Conservation (phyloP, 2,888 invertebrate species). For the Synergus japonicus region DNA sequence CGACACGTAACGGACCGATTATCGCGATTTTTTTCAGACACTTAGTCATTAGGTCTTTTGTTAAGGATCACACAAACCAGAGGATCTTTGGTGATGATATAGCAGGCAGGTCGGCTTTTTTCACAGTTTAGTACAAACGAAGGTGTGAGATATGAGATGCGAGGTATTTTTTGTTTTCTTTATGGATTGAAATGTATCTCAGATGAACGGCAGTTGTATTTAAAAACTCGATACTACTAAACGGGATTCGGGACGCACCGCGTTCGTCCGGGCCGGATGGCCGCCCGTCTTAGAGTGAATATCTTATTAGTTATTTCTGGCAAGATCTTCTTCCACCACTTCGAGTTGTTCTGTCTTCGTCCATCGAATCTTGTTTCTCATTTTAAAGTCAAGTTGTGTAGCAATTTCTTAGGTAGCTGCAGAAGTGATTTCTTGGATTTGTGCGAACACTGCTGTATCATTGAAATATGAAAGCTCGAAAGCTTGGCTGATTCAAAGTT, state of each 20-base stretch:
- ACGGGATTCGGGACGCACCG: slow-evolving; percentile 70
- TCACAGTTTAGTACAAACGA: slow-evolving; percentile 44
- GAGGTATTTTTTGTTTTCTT: slow-evolving; percentile 12
- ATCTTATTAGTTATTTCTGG: slow-evolving; percentile 77
- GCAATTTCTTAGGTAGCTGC: neutral
- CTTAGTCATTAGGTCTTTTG: slow-evolving; percentile 24
- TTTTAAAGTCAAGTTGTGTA: neutral
- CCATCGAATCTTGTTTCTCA: neutral
- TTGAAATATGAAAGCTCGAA: neutral
- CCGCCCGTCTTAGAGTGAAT: slow-evolving; percentile 77
- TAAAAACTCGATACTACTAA: slow-evolving; percentile 27
- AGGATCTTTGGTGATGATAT: slow-evolving; percentile 47
- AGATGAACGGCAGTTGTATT: slow-evolving; percentile 1
- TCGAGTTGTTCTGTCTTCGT: neutral
- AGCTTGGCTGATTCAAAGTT: neutral
- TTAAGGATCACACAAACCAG: slow-evolving; percentile 52
- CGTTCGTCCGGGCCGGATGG: slow-evolving; percentile 77
- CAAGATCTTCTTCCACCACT: slow-evolving; percentile 64
- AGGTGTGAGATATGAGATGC: slow-evolving; percentile 29
- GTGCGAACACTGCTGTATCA: neutral
- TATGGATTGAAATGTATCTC: neutral
- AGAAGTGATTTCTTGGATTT: neutral
- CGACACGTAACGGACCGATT: slow-evolving; percentile 1
- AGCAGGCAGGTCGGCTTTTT: slow-evolving; percentile 38
- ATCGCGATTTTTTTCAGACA: neutral